phyloP scores from a whole-genome alignment of 2,888 invertebrate genomes.

The Drosophila suboccidentalis region DNA sequence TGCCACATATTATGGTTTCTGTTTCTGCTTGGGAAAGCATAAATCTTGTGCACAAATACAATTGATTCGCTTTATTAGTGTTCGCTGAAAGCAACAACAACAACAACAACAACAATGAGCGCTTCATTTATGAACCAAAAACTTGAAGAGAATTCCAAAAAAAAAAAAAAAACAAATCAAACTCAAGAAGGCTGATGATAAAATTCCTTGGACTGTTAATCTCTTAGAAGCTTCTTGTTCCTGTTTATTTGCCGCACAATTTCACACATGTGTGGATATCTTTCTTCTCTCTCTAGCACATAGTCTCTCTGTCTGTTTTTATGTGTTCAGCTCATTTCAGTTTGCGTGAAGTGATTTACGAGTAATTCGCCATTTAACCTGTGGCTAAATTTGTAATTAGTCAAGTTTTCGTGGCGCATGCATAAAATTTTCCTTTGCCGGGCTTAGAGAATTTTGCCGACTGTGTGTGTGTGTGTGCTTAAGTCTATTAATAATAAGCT shows the following conservation, averaged over 20 bases:
- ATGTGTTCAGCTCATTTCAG: conserved; percentile 56
- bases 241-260: conserved; percentile 62
- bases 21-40: conserved; percentile 56
- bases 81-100: conserved; percentile 17
- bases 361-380: conserved; percentile 76
- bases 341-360: conserved; percentile 76
- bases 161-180: conserved; percentile 9
- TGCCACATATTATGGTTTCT: conserved; percentile 45
- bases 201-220: conserved; percentile 50
- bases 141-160: conserved; percentile 5
- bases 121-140: conserved; percentile 50
- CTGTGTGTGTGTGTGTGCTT: conserved; percentile 18
- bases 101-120: conserved; percentile 22
- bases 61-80: conserved; percentile 60
- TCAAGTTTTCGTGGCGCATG: conserved; percentile 69
- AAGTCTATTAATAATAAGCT: conserved; percentile 65
- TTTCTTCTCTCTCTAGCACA: background rate
- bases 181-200: conserved; percentile 36
- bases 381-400: conserved; percentile 79
- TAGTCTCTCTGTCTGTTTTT: conserved; percentile 5
- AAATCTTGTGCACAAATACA: conserved; percentile 63
- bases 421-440: conserved; percentile 54
- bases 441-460: conserved; percentile 38
- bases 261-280: conserved; percentile 42
- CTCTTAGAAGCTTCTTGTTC: conserved; percentile 36